A percentile compares a stretch with the other conserved stretches of the same genome.
phyloP scores from a whole-genome alignment of 1,140 invertebrate species.

The Leptonema lineaticorne region DNA sequence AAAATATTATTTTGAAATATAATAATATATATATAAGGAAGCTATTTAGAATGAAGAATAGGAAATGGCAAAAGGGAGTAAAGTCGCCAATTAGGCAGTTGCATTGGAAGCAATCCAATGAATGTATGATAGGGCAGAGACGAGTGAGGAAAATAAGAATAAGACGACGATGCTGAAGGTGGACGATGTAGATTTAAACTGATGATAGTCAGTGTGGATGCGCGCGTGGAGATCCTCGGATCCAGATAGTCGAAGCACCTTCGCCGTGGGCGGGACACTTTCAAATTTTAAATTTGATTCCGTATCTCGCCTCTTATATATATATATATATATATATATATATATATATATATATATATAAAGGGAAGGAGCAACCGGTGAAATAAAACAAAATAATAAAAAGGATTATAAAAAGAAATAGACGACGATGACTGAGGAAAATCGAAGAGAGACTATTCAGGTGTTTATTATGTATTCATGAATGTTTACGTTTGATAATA shows the following conservation, averaged over 20 bases:
- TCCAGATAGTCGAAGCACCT: background rate
- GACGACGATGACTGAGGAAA: background rate
- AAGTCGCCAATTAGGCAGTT: slow-evolving; percentile 14
- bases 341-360: too few relatives aligned
- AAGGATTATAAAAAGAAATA: background rate
- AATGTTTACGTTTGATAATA: too few relatives aligned
- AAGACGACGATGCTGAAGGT: background rate
- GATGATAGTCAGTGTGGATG: slow-evolving; percentile 6
- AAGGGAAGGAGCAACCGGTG: background rate
- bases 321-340: too few relatives aligned
- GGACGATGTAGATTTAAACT: background rate
- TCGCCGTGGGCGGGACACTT: slow-evolving; percentile 22
- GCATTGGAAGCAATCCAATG: slow-evolving; percentile 3
- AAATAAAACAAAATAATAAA: background rate
- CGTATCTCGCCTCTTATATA: slow-evolving; percentile 6
- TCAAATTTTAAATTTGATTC: slow-evolving; percentile 23
- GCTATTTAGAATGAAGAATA: background rate
- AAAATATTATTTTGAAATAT: too few relatives aligned
- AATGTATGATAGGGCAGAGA: background rate
- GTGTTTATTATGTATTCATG: too few relatives aligned
- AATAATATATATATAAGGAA: too few relatives aligned
- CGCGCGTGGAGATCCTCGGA: slow-evolving; percentile 1
- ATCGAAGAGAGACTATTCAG: too few relatives aligned
- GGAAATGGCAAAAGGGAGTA: background rate
- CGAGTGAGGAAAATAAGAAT: too few relatives aligned